These are phyloP conservation scores for Xiphophorus couchianus DNA, from an alignment of 2,113 vertebrate species.

Conservation along the genomic window DNA sequence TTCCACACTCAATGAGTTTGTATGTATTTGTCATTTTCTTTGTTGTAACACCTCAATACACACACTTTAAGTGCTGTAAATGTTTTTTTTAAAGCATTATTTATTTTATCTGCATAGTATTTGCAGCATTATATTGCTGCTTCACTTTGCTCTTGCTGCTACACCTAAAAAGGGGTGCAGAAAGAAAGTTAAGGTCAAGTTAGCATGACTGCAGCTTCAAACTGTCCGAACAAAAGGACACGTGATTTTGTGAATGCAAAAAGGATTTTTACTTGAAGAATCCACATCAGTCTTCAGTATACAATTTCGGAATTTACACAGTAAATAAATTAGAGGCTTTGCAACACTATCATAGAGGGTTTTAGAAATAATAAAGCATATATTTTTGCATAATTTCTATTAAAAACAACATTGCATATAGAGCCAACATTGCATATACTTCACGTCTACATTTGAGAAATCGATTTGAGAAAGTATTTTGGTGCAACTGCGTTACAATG, in stretches of 20 bases:
- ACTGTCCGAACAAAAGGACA: constrained; percentile 63
- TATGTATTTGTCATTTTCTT: neutral
- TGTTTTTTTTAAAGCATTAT: constrained; percentile 15
- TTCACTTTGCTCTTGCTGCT: constrained; percentile 85
- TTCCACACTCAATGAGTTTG: no score
- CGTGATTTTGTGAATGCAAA: neutral
- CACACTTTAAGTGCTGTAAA: neutral
- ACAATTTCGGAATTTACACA: neutral
- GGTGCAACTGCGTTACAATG: neutral
- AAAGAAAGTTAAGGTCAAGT: constrained; percentile 99
- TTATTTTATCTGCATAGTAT: constrained; percentile 17
- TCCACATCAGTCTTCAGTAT: neutral
- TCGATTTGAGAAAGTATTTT: neutral
- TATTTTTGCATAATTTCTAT: neutral
- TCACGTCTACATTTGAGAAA: neutral
- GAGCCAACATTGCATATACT: neutral
- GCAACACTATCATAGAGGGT: neutral
- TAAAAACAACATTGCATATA: neutral
- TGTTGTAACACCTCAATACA: neutral
- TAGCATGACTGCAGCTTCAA: constrained; percentile 85
- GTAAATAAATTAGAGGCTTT: neutral
- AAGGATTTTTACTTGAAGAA: neutral
- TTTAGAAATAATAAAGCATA: neutral
- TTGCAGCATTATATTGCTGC: constrained; percentile 78
- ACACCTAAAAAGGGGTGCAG: constrained; percentile 88